Evolutionary conservation across 2,113 vertebrate species (phyloP), one percentile per base, ranked within the genome.

Genomic region (Aspiorhynchus laticeps): DNA sequence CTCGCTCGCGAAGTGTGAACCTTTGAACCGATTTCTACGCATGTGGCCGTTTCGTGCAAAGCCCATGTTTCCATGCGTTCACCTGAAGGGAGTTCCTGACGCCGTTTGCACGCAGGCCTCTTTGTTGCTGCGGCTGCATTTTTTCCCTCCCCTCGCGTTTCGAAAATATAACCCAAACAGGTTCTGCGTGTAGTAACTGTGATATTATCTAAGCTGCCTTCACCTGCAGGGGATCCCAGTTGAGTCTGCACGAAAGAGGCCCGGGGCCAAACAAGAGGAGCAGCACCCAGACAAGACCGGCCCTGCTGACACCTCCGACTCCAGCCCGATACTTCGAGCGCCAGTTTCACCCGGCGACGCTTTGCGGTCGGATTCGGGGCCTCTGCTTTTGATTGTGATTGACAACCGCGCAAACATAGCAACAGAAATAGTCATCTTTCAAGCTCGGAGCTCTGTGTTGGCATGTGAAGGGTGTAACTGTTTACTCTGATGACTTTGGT

Each of bases 101-200:
- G 86, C 85, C 90, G 87, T 90, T 94, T 93, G 94, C 92, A 94
- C 89, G 88, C 91, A 93, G 84, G 91, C 86, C 84, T 83, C 94
- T 95, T 95, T 96, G 93, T 95, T 95, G 91, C 92, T 92, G 88
- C 81, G 91, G 0, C 91, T 92, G 88, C 74, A 88, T 91, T 90
- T 79, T 80, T 81, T 56, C 63, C 28, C 28, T 76, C 85, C 89
- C 91, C 91, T 92, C 90, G 87, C 77, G 90, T 71, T 94, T 95
- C 93, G 92, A 95, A 96, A 96, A 95, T 95, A 95, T 95, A 95
- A 97, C 94, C 94, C 94, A 96, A 96, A 95, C 95, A 95, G 93
- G 93, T 96, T 94, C 78, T 88, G 90, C 86, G 93, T 93, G 94
- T 95, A 95, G 93, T 96, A 95, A 95, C 93, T 84, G 24, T 94